These are phyloP conservation scores for Camelus bactrianus DNA, from an alignment of 2,113 vertebrate species.

Conservation along the genomic window DNA sequence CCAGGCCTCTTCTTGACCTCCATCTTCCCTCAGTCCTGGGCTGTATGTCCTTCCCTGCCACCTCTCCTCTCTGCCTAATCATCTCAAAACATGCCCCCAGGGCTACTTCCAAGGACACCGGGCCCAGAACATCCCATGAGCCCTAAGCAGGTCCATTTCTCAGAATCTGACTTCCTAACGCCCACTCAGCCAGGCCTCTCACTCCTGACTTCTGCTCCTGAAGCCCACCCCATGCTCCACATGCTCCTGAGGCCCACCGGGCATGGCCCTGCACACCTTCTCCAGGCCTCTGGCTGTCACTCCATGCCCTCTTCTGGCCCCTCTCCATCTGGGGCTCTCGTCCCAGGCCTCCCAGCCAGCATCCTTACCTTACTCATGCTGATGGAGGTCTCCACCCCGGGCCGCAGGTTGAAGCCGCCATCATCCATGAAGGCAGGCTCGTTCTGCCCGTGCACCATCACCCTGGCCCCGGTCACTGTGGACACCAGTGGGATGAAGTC, in stretches of 20 bases:
- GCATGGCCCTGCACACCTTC: not conserved
- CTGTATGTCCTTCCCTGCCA: not conserved
- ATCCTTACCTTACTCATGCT: constrained; percentile 88
- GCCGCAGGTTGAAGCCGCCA: constrained; percentile 89
- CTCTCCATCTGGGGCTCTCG: not conserved
- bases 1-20: not conserved
- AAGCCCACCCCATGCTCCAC: not conserved
- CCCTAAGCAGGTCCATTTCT: not conserved
- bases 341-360: not conserved
- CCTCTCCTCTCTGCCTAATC: not conserved
- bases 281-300: not conserved
- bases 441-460: constrained; percentile 89
- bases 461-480: constrained; percentile 89
- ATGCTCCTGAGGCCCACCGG: not conserved
- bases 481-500: constrained; percentile 91
- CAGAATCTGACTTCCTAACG: not conserved
- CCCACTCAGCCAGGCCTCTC: not conserved
- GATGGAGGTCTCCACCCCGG: constrained; percentile 90
- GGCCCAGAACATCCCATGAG: not conserved
- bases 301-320: accelerated
- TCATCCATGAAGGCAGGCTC: constrained; percentile 91
- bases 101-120: not conserved
- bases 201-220: not conserved
- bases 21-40: not conserved
- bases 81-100: not conserved